Conservation (phyloP, 1,140 invertebrate genomes). For the Ceratosolen solmsi region DNA sequence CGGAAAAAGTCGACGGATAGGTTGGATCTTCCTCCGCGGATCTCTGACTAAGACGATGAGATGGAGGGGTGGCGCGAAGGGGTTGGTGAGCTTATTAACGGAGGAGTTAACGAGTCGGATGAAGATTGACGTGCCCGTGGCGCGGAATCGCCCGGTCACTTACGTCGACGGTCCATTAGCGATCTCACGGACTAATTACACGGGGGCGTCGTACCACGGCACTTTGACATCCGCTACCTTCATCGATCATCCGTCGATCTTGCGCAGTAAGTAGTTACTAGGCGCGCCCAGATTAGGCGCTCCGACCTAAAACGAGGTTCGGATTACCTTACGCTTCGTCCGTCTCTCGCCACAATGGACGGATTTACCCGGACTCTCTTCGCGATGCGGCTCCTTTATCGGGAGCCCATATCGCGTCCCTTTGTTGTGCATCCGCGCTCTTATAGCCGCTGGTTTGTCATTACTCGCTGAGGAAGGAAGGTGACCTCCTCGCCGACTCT, state of each 20-base stretch:
- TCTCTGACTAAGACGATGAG: background rate
- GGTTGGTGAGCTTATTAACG: constrained; percentile 7
- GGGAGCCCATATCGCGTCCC: background rate
- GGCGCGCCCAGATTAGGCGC: background rate
- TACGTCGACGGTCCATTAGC: constrained; percentile 45
- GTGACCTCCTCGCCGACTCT: background rate
- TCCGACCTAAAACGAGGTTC: background rate
- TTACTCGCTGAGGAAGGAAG: background rate
- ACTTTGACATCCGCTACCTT: constrained; percentile 44
- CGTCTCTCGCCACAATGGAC: constrained; percentile 5
- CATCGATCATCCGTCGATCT: constrained; percentile 50
- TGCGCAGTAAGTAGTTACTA: background rate
- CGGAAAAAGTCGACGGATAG: background rate
- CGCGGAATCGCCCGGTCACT: constrained; percentile 23
- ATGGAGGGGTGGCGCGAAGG: background rate
- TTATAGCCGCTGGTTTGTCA: background rate
- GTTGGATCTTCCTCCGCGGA: no score
- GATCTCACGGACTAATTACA: constrained; percentile 45
- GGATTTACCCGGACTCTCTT: constrained; percentile 18
- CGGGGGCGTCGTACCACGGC: background rate
- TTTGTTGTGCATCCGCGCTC: background rate
- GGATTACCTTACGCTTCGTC: constrained; percentile 8
- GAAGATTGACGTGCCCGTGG: constrained; percentile 36
- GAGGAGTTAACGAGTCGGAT: constrained; percentile 36
- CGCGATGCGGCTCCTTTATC: background rate